Base-by-base conservation (phyloP, 2,888 invertebrate species). In the Daptonema setosum region DNA sequence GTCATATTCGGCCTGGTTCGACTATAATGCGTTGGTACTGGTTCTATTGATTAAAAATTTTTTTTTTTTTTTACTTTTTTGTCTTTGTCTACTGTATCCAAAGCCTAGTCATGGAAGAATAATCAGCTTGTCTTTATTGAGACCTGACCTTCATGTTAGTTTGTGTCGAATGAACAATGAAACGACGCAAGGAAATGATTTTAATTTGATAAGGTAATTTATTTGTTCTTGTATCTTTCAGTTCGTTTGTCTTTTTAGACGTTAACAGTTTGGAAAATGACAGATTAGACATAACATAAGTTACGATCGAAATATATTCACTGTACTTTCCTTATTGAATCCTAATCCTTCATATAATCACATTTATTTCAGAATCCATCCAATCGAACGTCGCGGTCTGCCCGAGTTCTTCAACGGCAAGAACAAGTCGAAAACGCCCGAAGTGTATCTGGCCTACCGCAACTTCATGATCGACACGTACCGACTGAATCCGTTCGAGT, bases 391-490 rank as follows among this genome's bases (percentile, higher is more conserved):
- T 70, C 79, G 95, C 54, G 95, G 90, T 0, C 75, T 99, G 68
- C 88, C 93, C 0, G 97, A 99, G 75, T 99, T 95, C 74, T 99
- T 99, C 73, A 95, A 93, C 71, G 85, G 83, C 28, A 86, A 90
- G 72, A 99, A 97, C 71, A 91, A 91, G 72, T 93, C 91, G 0
- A 99, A 97, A 74, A 88, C 93, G 0, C 91, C 97, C 0, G 95
- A 99, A 76, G 88, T 78, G 72, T 77, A 66, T 65, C 78, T 95
- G 67, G 93, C 93, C 0, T 99, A 93, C 73, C 80, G 95, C 61
- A 99, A 99, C 76, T 99, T 99, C 73, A 97, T 99, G 93, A 83
- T 99, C 64, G 97, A 99, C 74, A 97, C 97, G 0, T 99, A 97
- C 74, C 81, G 97, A 50, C 66, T 78, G 58, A 91, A 91, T 77